Evolutionary conservation across 2,797 vertebrate genomes (phyloP).

Genomic region (Eurystomus glaucurus): DNA sequence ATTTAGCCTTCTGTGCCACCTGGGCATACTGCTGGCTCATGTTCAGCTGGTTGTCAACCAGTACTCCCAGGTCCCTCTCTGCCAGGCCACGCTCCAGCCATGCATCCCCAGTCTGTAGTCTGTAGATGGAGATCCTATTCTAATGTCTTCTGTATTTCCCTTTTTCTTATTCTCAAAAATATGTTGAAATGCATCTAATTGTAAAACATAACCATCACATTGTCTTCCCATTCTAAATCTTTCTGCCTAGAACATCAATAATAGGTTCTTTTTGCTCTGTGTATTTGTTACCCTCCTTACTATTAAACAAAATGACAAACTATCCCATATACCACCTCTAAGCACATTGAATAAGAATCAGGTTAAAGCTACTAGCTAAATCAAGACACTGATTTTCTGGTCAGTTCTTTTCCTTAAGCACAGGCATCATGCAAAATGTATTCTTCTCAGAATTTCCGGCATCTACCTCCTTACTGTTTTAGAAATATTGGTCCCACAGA

Average conservation of each 20-base stretch:
- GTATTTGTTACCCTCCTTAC: not conserved
- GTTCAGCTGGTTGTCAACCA: too few species aligned
- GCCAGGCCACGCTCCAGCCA: too few species aligned
- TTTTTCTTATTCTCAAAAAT: not conserved
- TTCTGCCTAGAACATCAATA: not conserved
- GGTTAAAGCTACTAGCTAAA: not conserved
- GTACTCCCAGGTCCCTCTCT: too few species aligned
- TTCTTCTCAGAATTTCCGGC: not conserved
- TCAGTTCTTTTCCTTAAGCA: not conserved
- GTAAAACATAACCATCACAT: not conserved
- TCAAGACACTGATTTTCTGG: not conserved
- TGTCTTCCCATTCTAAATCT: not conserved
- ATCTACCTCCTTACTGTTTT: not conserved
- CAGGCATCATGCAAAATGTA: not conserved
- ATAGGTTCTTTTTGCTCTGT: not conserved
- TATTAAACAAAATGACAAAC: constrained; percentile 1
- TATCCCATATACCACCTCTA: not conserved
- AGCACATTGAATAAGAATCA: not conserved
- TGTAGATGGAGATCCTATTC: not conserved
- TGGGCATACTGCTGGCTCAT: too few species aligned
- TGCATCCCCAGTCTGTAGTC: too few species aligned
- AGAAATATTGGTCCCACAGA: not conserved
- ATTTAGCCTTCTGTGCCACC: too few species aligned
- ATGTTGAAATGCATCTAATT: not conserved
- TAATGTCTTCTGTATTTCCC: not conserved